Percentiles rank a stretch among this genome's conserved stretches.
Conservation (phyloP, 1,140 invertebrate genomes). For the Heliconius nattereri region DNA sequence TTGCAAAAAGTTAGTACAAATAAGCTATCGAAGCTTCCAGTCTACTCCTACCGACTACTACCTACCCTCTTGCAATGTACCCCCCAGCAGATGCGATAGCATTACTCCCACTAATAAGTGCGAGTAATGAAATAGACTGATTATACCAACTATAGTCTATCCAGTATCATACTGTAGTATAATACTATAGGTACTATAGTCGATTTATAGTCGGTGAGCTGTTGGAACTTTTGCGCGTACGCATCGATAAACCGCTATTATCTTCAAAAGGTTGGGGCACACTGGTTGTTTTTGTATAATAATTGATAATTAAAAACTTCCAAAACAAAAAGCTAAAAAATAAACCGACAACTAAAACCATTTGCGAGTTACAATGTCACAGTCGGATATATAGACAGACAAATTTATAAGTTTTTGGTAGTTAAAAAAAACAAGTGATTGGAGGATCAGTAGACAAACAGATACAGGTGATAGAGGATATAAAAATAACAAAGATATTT, state of each 20-base stretch:
- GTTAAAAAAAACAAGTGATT: too few relatives aligned
- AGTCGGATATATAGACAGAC: too few relatives aligned
- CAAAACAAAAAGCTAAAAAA: too few relatives aligned
- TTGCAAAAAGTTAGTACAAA: too few relatives aligned
- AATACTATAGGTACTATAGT: not conserved
- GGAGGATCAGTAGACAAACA: too few relatives aligned
- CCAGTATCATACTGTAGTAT: not conserved
- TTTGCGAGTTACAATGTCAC: too few relatives aligned
- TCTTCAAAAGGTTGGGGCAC: conserved; percentile 38
- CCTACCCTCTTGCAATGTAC: conserved; percentile 20
- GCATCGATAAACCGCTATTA: conserved; percentile 65
- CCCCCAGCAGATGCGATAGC: conserved; percentile 25
- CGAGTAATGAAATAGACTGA: conserved; percentile 57
- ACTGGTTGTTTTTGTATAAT: not conserved
- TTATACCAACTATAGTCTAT: not conserved
- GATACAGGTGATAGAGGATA: too few relatives aligned
- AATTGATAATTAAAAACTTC: too few relatives aligned
- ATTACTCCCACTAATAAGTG: conserved; percentile 56
- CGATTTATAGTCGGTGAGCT: conserved; percentile 59
- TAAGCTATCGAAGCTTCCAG: not conserved
- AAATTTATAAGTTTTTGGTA: too few relatives aligned
- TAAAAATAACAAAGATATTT: too few relatives aligned
- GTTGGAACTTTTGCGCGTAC: conserved; percentile 53
- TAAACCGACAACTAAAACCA: too few relatives aligned
- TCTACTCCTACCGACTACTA: conserved; percentile 19